phyloP scores from a whole-genome alignment of 2,797 vertebrate species.

The Schizopygopsis pylzovi region DNA sequence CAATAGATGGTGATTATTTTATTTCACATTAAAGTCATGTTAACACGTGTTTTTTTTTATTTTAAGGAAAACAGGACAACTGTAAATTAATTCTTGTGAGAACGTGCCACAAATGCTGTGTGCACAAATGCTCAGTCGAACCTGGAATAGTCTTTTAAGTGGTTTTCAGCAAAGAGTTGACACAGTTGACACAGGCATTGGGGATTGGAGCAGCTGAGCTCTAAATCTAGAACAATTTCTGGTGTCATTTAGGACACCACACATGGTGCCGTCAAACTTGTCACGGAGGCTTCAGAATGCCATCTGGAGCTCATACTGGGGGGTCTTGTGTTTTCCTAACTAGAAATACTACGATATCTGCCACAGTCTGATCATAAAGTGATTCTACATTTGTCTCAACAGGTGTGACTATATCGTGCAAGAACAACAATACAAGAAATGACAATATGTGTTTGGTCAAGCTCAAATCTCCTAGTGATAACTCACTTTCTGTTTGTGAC shows the following conservation, averaged over 20 bases:
- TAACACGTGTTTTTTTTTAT: neutral
- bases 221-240: conserved; percentile 21
- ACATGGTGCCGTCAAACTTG: conserved; percentile 41
- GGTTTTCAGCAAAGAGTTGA: neutral
- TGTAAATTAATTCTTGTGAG: neutral
- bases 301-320: conserved; percentile 21
- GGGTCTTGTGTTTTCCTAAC: conserved; percentile 28
- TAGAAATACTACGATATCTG: conserved; percentile 21
- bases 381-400: neutral
- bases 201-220: neutral
- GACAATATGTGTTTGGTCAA: neutral
- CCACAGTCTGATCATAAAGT: neutral
- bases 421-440: neutral
- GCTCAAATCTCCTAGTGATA: neutral
- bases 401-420: conserved; percentile 24
- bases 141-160: neutral
- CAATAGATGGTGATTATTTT: neutral
- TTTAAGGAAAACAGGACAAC: neutral
- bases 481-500: neutral
- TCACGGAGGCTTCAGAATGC: conserved; percentile 60
- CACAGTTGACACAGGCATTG: neutral
- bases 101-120: neutral
- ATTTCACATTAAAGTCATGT: neutral
- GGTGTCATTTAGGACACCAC: conserved; percentile 34
- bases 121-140: neutral